Evolutionary conservation across 2,113 vertebrate species (phyloP).

Genomic region (Halcyon senegalensis): DNA sequence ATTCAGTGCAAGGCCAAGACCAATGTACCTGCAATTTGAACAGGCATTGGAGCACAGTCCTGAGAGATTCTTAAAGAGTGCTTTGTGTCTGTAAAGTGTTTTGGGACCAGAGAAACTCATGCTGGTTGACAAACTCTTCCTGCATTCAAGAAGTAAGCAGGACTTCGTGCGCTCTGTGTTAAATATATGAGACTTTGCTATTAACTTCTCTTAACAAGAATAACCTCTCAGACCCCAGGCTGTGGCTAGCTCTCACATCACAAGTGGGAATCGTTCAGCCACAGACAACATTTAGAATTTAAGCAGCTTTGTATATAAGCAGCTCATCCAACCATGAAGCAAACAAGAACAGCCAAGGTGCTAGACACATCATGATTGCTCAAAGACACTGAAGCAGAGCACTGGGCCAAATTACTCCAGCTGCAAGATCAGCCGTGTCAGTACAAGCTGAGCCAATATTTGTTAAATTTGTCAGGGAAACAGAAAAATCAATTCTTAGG

Average conservation of each 20-base stretch:
- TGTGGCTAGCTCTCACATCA: background rate
- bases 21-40: background rate
- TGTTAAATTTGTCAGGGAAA: constrained; percentile 21
- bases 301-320: background rate
- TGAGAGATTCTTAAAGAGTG: background rate
- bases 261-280: background rate
- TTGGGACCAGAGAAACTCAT: background rate
- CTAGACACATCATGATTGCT: fast-evolving
- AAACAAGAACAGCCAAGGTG: background rate
- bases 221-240: background rate
- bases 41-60: background rate
- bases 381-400: background rate
- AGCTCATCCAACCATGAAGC: background rate
- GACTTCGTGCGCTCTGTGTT: background rate
- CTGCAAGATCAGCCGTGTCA: background rate
- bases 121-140: background rate
- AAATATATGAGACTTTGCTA: background rate
- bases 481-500: background rate
- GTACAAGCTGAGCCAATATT: background rate
- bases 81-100: background rate
- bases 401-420: background rate
- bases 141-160: background rate
- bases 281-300: background rate
- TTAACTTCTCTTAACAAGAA: background rate
- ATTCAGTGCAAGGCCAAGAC: background rate